Evolutionary conservation across 2,113 vertebrate species (phyloP), one percentile per base, ranked within the genome.

Genomic region (Trinectes maculatus): DNA sequence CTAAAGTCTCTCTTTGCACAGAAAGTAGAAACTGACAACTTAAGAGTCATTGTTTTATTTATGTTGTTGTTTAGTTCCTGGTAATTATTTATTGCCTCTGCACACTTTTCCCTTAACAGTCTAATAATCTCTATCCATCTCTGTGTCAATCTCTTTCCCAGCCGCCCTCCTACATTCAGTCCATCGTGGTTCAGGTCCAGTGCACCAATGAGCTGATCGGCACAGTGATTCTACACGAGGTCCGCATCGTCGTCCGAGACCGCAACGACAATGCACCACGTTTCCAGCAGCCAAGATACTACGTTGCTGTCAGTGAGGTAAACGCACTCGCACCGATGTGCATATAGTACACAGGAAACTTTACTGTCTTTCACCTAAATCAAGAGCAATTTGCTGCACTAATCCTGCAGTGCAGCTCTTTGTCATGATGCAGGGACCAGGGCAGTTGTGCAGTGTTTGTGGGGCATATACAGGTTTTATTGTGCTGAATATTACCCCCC

Each of bases 121-220:
- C n/a, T 26, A 60, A 60, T 13, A 58, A 34, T 21, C 10, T 28
- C n/a, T n/a, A n/a, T n/a, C n/a, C n/a, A n/a, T n/a, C 24, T n/a
- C 18, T 44, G 9, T 55, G 1, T 29, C 7, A 4, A 29, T 64
- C 36, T 48, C 29, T 63, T 39, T 86, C 89, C 1, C 90, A 99
- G 98, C 97, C 96, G 0, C 98, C 98, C 0, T 74, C 92, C 44
- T 95, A 93, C 36, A 98, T 98, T 36, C 96, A 98, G 7, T 98
- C 98, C 74, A 96, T 99, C 1, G 96, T 98, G 79, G 98, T 99
- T 29, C 93, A 98, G 89, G 95, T 99, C 19, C 95, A 98, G 84
- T 99, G 98, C 1, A 87, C 94, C 53, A 99, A 99, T 85, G 94
- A 92, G 74, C 95, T 96, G 60, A 94, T 98, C 0, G 96, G 96